These are phyloP conservation scores for Peromyscus leucopus DNA, from an alignment of 2,113 vertebrate genomes.

Conservation along the genomic window DNA sequence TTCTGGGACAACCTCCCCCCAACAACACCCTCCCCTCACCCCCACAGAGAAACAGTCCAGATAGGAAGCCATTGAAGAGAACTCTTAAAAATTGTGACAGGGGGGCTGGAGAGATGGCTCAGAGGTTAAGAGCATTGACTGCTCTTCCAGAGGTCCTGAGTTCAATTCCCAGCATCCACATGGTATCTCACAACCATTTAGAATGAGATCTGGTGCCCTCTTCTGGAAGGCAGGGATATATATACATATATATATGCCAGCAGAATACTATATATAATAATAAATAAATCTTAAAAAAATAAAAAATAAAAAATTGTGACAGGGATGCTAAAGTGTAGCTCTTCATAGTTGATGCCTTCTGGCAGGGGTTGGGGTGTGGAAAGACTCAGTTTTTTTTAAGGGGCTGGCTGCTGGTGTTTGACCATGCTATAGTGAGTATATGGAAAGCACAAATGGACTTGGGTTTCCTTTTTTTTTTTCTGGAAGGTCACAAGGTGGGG, in stretches of 20 bases:
- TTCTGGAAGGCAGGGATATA: no score
- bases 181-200: no score
- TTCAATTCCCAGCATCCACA: no score
- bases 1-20: background rate
- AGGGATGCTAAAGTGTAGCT: background rate
- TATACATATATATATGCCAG: no score
- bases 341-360: background rate
- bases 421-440: background rate
- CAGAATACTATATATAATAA: no score
- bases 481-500: background rate
- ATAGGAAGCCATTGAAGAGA: background rate
- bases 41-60: background rate
- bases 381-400: background rate
- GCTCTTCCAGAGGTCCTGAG: no score
- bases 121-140: no score
- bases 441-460: background rate
- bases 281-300: no score
- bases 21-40: background rate
- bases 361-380: background rate
- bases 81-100: no score
- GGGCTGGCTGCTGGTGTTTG: background rate
- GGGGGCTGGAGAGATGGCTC: no score
- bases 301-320: no score
- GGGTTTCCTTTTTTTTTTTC: background rate
- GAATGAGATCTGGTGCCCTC: no score